Evolutionary conservation across 1,140 invertebrate species (phyloP), one percentile per base, ranked within the genome.

Genomic region (Oscheius sp.): DNA sequence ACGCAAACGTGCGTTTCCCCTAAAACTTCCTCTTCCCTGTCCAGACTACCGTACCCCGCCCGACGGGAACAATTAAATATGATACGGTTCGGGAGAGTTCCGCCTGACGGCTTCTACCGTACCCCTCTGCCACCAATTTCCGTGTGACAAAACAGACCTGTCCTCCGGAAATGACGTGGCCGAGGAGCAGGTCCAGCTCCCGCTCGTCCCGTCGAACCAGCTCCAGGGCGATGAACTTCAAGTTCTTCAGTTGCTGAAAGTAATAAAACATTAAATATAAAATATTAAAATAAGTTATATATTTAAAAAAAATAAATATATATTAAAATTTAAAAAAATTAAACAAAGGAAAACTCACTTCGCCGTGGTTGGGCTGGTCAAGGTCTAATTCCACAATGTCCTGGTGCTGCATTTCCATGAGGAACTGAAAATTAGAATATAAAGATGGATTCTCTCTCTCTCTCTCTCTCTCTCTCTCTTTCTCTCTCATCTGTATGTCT

Each of bases 311-410:
- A n/a, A n/a, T n/a, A n/a, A n/a, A n/a, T n/a, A n/a, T n/a, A n/a
- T n/a, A n/a, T n/a, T n/a, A n/a, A n/a, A n/a, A n/a, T n/a, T n/a
- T n/a, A n/a, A n/a, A n/a, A n/a, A n/a, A n/a, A n/a, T n/a, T n/a
- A n/a, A n/a, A n/a, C 3, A 62, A 35, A 15, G 1, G 29, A 31
- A n/a, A 3, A 58, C 36, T 68, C 18, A 68, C 32, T 38, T 26
- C 34, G 23, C 35, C 49, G 18, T 68, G 67, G 34, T 68, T 68
- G 2, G 67, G 67, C 36, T 68, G 67, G 7, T 35, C 20, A 13
- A 68, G 55, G 20, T 68, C 67, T n/a, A 68, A 55, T 42, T 68
- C 67, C 35, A 68, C 67, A 31, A 68, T 68, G 35, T 68, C 32
- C 0, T 49, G 61, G 35, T 68, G 18, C 15, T 74, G 55, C 65